These are phyloP conservation scores for Helobdella robusta DNA, from an alignment of 2,888 invertebrate species.

Conservation along the genomic window DNA sequence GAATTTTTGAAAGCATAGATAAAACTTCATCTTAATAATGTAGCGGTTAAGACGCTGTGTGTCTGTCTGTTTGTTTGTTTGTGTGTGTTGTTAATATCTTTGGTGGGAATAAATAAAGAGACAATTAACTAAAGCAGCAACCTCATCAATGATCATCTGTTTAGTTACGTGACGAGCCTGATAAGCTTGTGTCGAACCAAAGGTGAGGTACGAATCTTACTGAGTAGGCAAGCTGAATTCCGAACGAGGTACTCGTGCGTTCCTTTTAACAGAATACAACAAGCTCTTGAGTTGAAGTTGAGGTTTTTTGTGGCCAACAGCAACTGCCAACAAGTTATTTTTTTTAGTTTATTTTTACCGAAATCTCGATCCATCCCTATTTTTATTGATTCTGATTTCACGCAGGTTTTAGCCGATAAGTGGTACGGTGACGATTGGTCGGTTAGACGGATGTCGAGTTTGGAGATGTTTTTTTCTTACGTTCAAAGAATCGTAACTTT, in stretches of 20 bases:
- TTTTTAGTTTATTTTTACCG: too few relatives aligned
- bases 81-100: too few relatives aligned
- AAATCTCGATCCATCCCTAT: too few relatives aligned
- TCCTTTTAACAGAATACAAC: conserved; percentile 12
- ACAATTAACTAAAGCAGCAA: too few relatives aligned
- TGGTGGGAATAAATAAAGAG: too few relatives aligned
- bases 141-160: too few relatives aligned
- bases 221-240: conserved; percentile 1
- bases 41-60: too few relatives aligned
- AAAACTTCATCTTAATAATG: too few relatives aligned
- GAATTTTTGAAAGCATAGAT: too few relatives aligned
- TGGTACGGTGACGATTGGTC: conserved; percentile 7
- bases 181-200: neutral
- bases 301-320: conserved; percentile 2
- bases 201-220: conserved; percentile 8
- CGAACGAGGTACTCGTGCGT: neutral
- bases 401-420: neutral
- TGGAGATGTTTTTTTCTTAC: neutral
- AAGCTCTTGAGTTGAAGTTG: conserved; percentile 12
- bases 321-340: conserved; percentile 21
- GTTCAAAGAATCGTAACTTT: conserved; percentile 49
- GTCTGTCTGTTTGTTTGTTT: too few relatives aligned
- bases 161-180: neutral
- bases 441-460: neutral
- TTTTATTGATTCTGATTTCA: too few relatives aligned